A percentile compares a stretch with the other conserved stretches of the same genome.
Conservation (phyloP, 2,797 vertebrate genomes). For the Mormyrus hasselquistii region DNA sequence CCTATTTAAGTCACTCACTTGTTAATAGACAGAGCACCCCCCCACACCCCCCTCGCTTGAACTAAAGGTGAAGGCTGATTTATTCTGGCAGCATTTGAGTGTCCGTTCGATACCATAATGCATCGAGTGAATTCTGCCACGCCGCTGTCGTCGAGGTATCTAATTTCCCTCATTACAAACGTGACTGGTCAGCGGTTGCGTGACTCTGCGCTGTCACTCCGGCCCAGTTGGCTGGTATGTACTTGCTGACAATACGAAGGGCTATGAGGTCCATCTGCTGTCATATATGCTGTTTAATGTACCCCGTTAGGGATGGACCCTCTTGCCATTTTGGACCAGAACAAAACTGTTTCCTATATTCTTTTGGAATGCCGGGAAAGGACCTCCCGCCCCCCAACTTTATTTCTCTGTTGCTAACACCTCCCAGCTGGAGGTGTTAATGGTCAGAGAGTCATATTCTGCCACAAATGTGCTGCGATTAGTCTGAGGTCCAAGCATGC, state of each 20-base stretch:
- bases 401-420: neutral
- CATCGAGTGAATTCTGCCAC: neutral
- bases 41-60: neutral
- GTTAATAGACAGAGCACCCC: neutral
- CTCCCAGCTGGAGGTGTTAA: neutral
- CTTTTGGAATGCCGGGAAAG: neutral
- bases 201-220: conserved; percentile 21
- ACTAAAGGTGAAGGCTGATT: neutral
- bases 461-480: neutral
- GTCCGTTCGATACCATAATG: neutral
- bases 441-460: neutral
- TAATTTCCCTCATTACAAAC: conserved; percentile 8
- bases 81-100: neutral
- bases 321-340: conserved; percentile 34
- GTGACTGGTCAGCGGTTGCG: conserved; percentile 52
- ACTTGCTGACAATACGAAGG: conserved; percentile 54
- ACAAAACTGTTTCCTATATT: neutral
- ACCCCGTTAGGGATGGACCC: conserved; percentile 42
- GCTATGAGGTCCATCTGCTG: conserved; percentile 55
- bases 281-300: conserved; percentile 57
- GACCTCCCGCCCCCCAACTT: neutral
- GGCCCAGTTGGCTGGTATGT: conserved; percentile 51
- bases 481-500: neutral
- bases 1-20: neutral
- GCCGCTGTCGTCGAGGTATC: neutral